Conservation (phyloP, 2,113 vertebrate genomes). For the Rhinogobius similis region DNA sequence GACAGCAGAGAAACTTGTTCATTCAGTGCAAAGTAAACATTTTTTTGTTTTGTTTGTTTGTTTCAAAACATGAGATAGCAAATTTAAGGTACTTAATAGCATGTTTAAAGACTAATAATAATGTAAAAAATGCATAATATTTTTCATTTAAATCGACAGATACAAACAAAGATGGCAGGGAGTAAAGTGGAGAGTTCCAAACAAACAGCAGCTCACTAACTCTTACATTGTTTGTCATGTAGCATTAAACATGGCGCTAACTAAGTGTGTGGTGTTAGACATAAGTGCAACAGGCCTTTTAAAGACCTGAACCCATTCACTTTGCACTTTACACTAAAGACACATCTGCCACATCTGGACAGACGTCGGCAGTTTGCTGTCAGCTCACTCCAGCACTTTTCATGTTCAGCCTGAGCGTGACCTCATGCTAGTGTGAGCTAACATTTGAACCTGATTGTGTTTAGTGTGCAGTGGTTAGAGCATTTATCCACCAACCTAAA, state of each 20-base stretch:
- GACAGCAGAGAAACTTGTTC: no score
- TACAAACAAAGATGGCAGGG: conserved; percentile 14
- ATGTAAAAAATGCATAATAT: no score
- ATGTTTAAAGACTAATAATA: no score
- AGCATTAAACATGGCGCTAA: conserved; percentile 39
- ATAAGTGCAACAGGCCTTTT: neutral
- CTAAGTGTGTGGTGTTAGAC: conserved; percentile 14
- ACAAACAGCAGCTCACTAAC: conserved; percentile 47
- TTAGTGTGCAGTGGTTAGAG: neutral
- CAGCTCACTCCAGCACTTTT: conserved; percentile 29
- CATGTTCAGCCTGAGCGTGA: neutral
- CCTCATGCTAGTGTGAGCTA: conserved; percentile 37
- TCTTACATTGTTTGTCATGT: conserved; percentile 51
- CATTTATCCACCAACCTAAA: neutral
- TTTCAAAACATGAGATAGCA: no score
- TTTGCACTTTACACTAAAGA: neutral
- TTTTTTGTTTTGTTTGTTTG: no score
- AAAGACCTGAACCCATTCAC: conserved; percentile 50
- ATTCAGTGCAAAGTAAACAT: no score
- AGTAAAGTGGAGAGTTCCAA: conserved; percentile 41
- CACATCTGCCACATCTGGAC: conserved; percentile 64
- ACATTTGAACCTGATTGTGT: conserved; percentile 18
- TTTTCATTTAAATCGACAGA: no score
- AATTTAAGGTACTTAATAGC: no score
- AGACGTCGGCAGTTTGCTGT: conserved; percentile 55